These are phyloP conservation scores for Lithophane ornitopus DNA, from an alignment of 2,888 invertebrate species.

Conservation along the genomic window DNA sequence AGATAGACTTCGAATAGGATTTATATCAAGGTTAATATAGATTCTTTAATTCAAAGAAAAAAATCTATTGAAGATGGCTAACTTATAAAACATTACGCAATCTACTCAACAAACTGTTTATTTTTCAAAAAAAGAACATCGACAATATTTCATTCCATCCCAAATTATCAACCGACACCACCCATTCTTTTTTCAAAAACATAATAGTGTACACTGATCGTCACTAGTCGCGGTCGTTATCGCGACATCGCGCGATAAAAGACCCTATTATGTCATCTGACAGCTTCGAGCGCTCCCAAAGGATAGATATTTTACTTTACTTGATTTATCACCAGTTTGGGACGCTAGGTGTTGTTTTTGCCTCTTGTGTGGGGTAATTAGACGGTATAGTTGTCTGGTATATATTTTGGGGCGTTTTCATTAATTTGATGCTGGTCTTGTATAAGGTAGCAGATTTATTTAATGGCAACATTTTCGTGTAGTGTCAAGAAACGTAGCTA, in stretches of 20 bases:
- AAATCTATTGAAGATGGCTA: neutral
- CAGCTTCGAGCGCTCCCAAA: slow-evolving; percentile 78
- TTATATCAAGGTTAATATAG: neutral
- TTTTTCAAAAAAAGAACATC: neutral
- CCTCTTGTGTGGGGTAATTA: slow-evolving; percentile 74
- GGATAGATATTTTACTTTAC: slow-evolving; percentile 84
- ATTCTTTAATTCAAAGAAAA: neutral
- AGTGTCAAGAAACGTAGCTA: neutral
- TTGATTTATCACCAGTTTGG: slow-evolving; percentile 84
- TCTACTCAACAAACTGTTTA: neutral
- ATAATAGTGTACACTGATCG: slow-evolving; percentile 63
- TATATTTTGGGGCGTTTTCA: slow-evolving; percentile 24
- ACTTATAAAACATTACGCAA: neutral
- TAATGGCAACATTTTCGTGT: neutral
- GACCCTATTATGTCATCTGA: slow-evolving; percentile 85
- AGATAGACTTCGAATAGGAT: neutral
- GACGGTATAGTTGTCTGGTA: slow-evolving; percentile 62
- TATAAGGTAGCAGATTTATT: slow-evolving; percentile 17
- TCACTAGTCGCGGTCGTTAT: slow-evolving; percentile 73
- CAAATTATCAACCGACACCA: slow-evolving; percentile 37
- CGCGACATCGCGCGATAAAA: slow-evolving; percentile 72
- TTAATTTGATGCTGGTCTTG: slow-evolving; percentile 47
- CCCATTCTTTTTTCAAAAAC: slow-evolving; percentile 42
- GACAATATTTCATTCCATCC: neutral
- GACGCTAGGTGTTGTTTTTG: slow-evolving; percentile 76